Evolutionary conservation across 2,113 vertebrate species (phyloP).

Genomic region (Alosa alosa): DNA sequence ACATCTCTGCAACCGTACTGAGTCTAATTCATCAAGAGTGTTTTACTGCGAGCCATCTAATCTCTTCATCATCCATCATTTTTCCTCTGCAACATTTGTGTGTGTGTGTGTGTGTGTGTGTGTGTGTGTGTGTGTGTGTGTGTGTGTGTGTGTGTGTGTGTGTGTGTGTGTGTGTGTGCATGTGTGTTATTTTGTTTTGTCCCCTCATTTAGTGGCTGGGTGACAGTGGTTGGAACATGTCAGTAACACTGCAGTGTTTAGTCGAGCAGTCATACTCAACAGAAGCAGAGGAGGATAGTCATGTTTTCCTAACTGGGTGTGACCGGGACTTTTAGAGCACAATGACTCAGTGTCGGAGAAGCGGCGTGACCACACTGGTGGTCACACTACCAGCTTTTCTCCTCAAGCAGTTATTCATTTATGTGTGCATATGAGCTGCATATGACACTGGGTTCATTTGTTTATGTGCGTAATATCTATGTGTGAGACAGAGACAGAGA

Average conservation of each 20-base stretch:
- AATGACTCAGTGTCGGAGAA: conserved; percentile 7
- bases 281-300: not conserved
- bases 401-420: not conserved
- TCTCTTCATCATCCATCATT: not conserved
- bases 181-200: not conserved
- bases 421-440: not conserved
- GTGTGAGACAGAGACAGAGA: not conserved
- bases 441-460: not conserved
- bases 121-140: not conserved
- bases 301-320: conserved; percentile 1
- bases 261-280: not conserved
- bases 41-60: not conserved
- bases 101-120: not conserved
- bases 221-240: not conserved
- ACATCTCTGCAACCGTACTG: conserved; percentile 9
- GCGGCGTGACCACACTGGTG: not conserved
- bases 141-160: not conserved
- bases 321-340: not conserved
- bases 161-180: not conserved
- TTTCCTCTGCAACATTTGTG: not conserved
- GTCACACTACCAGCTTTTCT: not conserved
- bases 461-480: not conserved
- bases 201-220: not conserved
- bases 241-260: not conserved
- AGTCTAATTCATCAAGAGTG: conserved; percentile 19